Evolutionary conservation across 2,888 invertebrate species (phyloP).

Genomic region (Capitulum mitella): DNA sequence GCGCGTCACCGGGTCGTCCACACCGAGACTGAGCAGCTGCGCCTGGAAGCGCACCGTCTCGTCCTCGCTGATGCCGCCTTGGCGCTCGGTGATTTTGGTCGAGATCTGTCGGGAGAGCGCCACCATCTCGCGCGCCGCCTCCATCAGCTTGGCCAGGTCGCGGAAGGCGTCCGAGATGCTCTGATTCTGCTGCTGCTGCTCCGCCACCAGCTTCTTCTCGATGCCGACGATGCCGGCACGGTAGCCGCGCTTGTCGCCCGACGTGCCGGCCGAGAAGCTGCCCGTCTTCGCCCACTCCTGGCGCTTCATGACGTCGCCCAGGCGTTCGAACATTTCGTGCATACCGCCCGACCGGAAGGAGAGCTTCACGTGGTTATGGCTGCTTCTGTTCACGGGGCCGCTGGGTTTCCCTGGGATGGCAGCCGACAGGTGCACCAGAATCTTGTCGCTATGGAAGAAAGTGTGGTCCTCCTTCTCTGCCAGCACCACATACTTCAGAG

Average conservation of each 20-base stretch:
- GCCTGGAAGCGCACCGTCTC: conserved; percentile 94
- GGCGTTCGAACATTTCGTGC: conserved; percentile 34
- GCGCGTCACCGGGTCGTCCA: conserved; percentile 86
- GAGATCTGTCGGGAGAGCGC: conserved; percentile 83
- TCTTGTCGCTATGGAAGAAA: conserved; percentile 70
- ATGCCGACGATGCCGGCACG: conserved; percentile 83
- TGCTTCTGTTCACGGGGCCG: conserved; percentile 31
- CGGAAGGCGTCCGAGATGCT: conserved; percentile 90
- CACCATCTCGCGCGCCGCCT: conserved; percentile 97
- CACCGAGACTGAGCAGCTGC: conserved; percentile 90
- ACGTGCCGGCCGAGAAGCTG: conserved; percentile 52
- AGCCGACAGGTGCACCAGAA: conserved; percentile 65
- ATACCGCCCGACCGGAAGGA: conserved; percentile 75
- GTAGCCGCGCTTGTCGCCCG: conserved; percentile 48
- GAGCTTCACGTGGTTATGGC: conserved; percentile 65
- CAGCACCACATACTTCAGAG: conserved; percentile 62
- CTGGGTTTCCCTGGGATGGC: conserved; percentile 51
- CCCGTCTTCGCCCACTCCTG: conserved; percentile 37
- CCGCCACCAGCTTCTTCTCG: conserved; percentile 82
- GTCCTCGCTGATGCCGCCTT: conserved; percentile 53
- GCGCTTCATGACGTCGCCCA: conserved; percentile 37
- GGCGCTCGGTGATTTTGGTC: conserved; percentile 64
- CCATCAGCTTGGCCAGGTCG: conserved; percentile 89
- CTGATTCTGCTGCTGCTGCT: conserved; percentile 81
- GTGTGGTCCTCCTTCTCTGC: conserved; percentile 74